Evolutionary conservation across 2,888 invertebrate genomes (phyloP).

Genomic region (Cataglyphis rosenhaueri): DNA sequence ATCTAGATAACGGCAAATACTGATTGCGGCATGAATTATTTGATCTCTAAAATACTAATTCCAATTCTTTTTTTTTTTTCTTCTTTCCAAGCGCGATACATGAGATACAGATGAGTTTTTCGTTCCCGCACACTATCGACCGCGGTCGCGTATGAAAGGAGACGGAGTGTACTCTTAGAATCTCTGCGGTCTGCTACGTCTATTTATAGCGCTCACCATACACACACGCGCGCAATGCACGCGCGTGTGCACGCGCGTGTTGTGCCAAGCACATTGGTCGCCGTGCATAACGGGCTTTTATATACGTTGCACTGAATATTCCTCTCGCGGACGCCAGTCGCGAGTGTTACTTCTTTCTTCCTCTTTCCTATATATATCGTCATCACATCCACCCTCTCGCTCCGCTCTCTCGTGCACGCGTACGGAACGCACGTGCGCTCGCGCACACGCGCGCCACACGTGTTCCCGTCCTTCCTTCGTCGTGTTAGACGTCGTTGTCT

Average conservation of each 20-base stretch:
- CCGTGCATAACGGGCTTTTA: constrained; percentile 77
- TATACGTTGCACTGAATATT: constrained; percentile 73
- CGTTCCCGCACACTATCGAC: constrained; percentile 54
- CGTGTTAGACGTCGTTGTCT: constrained; percentile 32
- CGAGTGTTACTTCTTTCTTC: background rate
- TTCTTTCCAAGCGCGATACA: background rate
- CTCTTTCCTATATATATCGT: constrained; percentile 3
- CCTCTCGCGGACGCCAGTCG: constrained; percentile 56
- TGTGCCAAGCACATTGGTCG: constrained; percentile 56
- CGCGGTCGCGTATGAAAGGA: constrained; percentile 42
- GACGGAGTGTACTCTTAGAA: constrained; percentile 61
- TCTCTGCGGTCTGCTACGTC: constrained; percentile 76
- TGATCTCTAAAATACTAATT: background rate
- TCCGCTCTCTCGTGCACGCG: constrained; percentile 56
- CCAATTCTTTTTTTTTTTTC: background rate
- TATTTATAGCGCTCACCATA: constrained; percentile 76
- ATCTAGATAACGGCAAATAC: too few relatives aligned
- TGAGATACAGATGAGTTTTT: constrained; percentile 28
- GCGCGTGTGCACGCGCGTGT: constrained; percentile 48
- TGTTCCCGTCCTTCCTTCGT: constrained; percentile 28
- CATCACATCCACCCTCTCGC: constrained; percentile 25
- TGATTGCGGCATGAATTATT: background rate
- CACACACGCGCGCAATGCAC: constrained; percentile 60
- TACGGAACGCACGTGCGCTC: constrained; percentile 66
- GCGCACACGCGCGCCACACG: constrained; percentile 41